These are phyloP conservation scores for Tympanuchus pallidicinctus DNA, from an alignment of 2,113 vertebrate genomes.

Conservation along the genomic window DNA sequence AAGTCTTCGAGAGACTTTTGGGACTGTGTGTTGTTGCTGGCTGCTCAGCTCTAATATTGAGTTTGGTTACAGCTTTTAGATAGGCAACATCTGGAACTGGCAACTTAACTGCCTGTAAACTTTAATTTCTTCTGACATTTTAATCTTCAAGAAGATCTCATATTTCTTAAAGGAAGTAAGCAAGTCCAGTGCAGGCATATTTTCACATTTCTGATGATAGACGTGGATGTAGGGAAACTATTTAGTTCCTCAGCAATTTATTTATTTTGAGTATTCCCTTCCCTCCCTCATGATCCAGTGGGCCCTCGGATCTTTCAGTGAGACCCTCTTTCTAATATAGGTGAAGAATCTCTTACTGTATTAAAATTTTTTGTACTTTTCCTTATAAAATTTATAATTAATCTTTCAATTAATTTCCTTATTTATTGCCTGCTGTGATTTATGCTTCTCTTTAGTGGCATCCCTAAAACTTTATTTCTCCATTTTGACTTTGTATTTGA, in stretches of 20 bases:
- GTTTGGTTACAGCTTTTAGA: not conserved
- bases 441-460: not conserved
- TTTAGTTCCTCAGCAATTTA: not conserved
- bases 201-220: not conserved
- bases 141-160: not conserved
- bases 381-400: not conserved
- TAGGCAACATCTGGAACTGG: not conserved
- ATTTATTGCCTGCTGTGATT: not conserved
- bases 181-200: not conserved
- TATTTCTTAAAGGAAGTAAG: not conserved
- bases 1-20: not conserved
- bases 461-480: not conserved
- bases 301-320: not conserved
- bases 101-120: not conserved
- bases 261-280: not conserved
- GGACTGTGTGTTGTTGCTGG: accelerated
- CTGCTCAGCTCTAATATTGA: not conserved
- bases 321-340: not conserved
- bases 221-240: not conserved
- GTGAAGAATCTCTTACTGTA: not conserved
- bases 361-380: not conserved
- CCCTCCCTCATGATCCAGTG: not conserved
- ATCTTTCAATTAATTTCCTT: not conserved
- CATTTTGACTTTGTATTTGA: not conserved
- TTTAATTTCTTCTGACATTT: not conserved